Evolutionary conservation across 2,797 vertebrate genomes (phyloP).

Genomic region (Anas capensis): DNA sequence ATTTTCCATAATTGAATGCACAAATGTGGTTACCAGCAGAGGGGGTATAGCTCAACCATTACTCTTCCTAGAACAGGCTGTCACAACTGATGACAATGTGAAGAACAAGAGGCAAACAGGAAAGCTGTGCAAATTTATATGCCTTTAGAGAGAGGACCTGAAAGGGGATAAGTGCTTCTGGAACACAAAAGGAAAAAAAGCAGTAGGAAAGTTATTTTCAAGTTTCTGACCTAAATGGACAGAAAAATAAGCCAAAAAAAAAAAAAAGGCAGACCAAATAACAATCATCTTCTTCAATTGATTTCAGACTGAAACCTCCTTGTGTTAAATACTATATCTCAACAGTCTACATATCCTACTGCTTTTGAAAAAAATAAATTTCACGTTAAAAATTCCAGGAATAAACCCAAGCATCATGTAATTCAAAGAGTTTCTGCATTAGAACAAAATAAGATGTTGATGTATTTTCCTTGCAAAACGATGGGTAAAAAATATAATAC

Average conservation of each 20-base stretch:
- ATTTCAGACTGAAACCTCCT: constrained; percentile 13
- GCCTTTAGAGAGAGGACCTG: neutral
- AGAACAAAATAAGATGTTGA: constrained; percentile 27
- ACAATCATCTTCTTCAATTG: neutral
- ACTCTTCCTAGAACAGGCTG: neutral
- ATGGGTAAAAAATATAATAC: constrained; percentile 1
- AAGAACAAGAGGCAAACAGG: neutral
- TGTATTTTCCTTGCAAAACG: constrained; percentile 10
- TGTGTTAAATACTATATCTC: constrained; percentile 10
- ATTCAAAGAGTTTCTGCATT: constrained; percentile 23
- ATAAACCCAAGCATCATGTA: constrained; percentile 27
- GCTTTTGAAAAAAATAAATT: neutral
- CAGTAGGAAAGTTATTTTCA: neutral
- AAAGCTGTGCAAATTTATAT: neutral
- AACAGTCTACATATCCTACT: neutral
- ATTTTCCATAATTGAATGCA: neutral
- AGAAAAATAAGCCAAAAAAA: neutral
- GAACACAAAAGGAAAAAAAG: neutral
- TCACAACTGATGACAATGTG: neutral
- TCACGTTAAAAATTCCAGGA: constrained; percentile 3
- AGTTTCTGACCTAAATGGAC: neutral
- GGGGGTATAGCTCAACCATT: neutral
- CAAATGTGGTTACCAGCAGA: constrained; percentile 5
- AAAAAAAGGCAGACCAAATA: neutral
- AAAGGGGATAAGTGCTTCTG: neutral